phyloP scores from a whole-genome alignment of 2,888 invertebrate species.

The Lypha dubia region DNA sequence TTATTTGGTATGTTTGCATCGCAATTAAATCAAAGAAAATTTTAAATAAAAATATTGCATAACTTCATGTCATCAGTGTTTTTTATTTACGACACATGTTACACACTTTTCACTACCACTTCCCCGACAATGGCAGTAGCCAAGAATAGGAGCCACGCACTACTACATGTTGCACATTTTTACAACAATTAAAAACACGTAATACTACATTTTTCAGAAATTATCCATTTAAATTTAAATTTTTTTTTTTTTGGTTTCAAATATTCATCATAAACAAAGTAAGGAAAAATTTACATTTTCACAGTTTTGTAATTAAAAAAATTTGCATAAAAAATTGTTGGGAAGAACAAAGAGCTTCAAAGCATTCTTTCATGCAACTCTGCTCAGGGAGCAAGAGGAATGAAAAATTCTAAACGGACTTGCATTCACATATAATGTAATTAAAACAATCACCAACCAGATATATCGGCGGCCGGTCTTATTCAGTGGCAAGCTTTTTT shows the following conservation, averaged over 20 bases:
- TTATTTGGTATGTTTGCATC: background rate
- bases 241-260: conserved; percentile 16
- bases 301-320: conserved; percentile 82
- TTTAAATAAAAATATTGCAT: conserved; percentile 47
- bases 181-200: conserved; percentile 68
- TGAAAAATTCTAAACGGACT: background rate
- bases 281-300: conserved; percentile 74
- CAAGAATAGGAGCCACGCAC: conserved; percentile 42
- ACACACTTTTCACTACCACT: conserved; percentile 37
- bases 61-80: conserved; percentile 66
- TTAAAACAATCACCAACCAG: conserved; percentile 70
- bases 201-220: conserved; percentile 38
- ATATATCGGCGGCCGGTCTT: conserved; percentile 32
- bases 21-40: conserved; percentile 10
- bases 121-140: background rate
- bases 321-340: conserved; percentile 79
- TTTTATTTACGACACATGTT: conserved; percentile 9
- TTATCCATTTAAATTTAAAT: conserved; percentile 41
- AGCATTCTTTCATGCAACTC: conserved; percentile 78
- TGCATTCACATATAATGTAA: conserved; percentile 50
- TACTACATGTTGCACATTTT: conserved; percentile 47
- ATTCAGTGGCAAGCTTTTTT: conserved; percentile 38
- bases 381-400: background rate
- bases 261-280: conserved; percentile 39
- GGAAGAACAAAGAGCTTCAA: conserved; percentile 59